Evolutionary conservation across 1,140 invertebrate genomes (phyloP).

Genomic region (Acarapis woodi): DNA sequence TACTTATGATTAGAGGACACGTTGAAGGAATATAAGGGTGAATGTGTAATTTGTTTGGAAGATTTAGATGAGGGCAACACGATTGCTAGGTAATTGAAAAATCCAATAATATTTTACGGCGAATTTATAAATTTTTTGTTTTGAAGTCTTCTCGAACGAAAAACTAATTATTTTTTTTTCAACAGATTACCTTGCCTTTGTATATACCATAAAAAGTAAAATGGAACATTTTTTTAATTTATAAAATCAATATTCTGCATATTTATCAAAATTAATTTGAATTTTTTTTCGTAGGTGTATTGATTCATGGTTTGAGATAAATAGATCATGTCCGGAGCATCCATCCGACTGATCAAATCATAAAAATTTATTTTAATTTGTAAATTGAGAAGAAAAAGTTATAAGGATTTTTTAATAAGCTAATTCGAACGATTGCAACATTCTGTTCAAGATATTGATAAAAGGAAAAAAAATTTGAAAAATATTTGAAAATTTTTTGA

Average conservation of each 20-base stretch:
- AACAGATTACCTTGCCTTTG: conserved; percentile 93
- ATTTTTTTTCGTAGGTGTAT: conserved; percentile 41
- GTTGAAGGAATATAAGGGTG: conserved; percentile 62
- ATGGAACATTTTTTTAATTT: conserved; percentile 12
- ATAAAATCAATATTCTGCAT: not conserved
- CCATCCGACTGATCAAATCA: conserved; percentile 52
- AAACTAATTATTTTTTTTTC: no score
- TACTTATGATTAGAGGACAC: conserved; percentile 46
- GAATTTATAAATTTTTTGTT: no score
- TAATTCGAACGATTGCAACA: no score
- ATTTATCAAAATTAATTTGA: not conserved
- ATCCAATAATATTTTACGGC: no score
- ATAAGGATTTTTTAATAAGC: no score
- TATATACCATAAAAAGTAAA: conserved; percentile 90
- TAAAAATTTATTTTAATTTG: no score
- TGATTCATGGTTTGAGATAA: conserved; percentile 89
- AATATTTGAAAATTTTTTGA: no score
- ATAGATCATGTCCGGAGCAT: conserved; percentile 83
- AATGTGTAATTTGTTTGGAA: conserved; percentile 96
- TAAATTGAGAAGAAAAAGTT: no score
- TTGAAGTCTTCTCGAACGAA: no score
- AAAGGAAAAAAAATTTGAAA: no score
- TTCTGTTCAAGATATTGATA: no score
- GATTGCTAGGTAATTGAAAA: no score
- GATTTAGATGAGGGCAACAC: conserved; percentile 74